Evolutionary conservation across 1,140 invertebrate species (phyloP).

Genomic region (Papilio machaon): DNA sequence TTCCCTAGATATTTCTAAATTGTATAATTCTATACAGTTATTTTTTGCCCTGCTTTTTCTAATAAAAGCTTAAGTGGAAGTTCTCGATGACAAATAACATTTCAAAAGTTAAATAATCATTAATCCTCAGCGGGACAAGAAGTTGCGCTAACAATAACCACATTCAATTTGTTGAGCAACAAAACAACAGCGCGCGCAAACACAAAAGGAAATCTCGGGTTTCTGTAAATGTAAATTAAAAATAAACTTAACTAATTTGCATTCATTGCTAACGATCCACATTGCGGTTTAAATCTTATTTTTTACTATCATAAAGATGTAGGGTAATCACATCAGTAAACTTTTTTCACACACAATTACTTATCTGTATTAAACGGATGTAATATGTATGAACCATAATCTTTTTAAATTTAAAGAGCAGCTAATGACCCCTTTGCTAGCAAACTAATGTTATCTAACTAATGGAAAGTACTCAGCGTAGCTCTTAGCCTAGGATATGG

Average conservation of each 20-base stretch:
- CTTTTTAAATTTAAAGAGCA: neutral
- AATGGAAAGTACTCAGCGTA: no score
- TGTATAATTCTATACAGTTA: no score
- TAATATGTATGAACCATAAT: neutral
- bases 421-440: neutral
- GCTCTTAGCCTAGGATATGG: no score
- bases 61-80: neutral
- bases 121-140: neutral
- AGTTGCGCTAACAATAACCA: slow-evolving; percentile 11
- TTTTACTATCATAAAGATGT: neutral
- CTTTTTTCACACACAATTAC: neutral
- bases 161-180: slow-evolving; percentile 20
- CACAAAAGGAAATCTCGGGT: slow-evolving; percentile 48
- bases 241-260: slow-evolving; percentile 54
- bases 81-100: neutral
- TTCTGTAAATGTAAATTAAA: slow-evolving; percentile 51
- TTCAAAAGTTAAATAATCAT: slow-evolving; percentile 17
- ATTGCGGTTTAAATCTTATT: slow-evolving; percentile 9
- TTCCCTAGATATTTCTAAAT: no score
- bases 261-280: slow-evolving; percentile 42
- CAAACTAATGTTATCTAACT: no score
- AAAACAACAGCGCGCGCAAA: neutral
- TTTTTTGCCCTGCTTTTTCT: neutral
- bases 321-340: neutral
- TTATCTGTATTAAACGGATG: neutral